Conservation (phyloP, 1,140 invertebrate genomes). For the Drosophila subobscura region DNA sequence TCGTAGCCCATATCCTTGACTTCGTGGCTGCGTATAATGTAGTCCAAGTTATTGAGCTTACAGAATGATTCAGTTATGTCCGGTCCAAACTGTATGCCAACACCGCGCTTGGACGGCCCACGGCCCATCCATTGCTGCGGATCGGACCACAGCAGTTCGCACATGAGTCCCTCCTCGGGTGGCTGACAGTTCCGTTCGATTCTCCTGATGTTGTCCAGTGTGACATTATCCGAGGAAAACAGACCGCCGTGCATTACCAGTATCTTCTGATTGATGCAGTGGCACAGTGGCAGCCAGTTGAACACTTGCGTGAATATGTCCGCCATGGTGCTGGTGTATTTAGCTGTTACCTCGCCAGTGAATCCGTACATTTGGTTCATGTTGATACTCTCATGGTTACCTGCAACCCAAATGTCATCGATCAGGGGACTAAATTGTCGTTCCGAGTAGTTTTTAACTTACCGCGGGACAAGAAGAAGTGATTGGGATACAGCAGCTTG, state of each 20-base stretch:
- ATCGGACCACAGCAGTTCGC: conserved; percentile 99
- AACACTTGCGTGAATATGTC: conserved; percentile 99
- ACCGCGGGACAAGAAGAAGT: conserved; percentile 99
- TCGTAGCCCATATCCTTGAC: conserved; percentile 99
- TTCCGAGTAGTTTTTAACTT: conserved; percentile 63
- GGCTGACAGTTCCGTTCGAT: conserved; percentile 97
- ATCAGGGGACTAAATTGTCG: no score
- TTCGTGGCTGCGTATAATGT: conserved; percentile 98
- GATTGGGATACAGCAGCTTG: conserved; percentile 97
- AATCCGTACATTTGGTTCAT: conserved; percentile 99
- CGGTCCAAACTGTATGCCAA: conserved; percentile 99
- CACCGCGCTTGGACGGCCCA: conserved; percentile 97
- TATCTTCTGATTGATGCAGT: conserved; percentile 96
- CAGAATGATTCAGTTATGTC: conserved; percentile 97
- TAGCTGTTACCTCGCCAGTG: conserved; percentile 98
- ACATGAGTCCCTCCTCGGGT: conserved; percentile 98
- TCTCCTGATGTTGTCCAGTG: conserved; percentile 94
- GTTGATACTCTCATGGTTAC: conserved; percentile 98
- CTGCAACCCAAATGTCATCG: conserved; percentile 84
- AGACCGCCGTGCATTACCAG: conserved; percentile 98
- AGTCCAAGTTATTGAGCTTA: conserved; percentile 93
- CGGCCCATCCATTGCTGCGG: conserved; percentile 94
- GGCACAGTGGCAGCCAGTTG: conserved; percentile 97
- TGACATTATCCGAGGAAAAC: conserved; percentile 95
- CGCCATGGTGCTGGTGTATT: conserved; percentile 97